phyloP scores from a whole-genome alignment of 1,140 invertebrate species.

The Papilio machaon region DNA sequence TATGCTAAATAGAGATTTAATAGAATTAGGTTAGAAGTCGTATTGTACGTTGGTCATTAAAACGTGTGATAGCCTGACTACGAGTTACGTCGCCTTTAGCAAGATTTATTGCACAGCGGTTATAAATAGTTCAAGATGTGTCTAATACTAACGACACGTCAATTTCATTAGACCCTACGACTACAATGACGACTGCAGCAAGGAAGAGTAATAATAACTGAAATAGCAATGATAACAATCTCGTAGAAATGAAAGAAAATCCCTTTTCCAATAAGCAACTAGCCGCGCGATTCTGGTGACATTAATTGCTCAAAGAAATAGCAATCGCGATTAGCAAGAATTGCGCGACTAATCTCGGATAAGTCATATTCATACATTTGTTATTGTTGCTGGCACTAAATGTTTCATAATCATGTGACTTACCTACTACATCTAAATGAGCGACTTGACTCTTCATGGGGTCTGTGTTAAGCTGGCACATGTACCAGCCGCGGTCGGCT shows the following conservation, averaged over 20 bases:
- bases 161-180: not conserved
- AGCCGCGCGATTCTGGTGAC: no score
- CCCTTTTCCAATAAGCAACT: no score
- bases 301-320: no score
- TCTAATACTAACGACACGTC: not conserved
- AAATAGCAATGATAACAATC: no score
- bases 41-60: not conserved
- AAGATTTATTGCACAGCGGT: not conserved
- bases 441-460: slow-evolving; percentile 95
- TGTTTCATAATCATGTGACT: slow-evolving; percentile 60
- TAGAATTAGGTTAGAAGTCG: not conserved
- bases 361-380: no score
- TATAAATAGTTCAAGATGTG: slow-evolving; percentile 6
- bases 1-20: not conserved
- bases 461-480: slow-evolving; percentile 96
- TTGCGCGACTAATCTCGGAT: no score
- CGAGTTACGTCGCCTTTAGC: not conserved
- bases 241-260: no score
- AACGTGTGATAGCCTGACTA: not conserved
- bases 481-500: slow-evolving; percentile 91
- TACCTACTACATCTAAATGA: slow-evolving; percentile 94
- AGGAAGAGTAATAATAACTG: not conserved
- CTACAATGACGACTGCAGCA: not conserved
- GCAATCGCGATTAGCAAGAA: no score
- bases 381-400: no score